Conservation (phyloP, 1,140 invertebrate genomes). For the Nixonia krombeini region DNA sequence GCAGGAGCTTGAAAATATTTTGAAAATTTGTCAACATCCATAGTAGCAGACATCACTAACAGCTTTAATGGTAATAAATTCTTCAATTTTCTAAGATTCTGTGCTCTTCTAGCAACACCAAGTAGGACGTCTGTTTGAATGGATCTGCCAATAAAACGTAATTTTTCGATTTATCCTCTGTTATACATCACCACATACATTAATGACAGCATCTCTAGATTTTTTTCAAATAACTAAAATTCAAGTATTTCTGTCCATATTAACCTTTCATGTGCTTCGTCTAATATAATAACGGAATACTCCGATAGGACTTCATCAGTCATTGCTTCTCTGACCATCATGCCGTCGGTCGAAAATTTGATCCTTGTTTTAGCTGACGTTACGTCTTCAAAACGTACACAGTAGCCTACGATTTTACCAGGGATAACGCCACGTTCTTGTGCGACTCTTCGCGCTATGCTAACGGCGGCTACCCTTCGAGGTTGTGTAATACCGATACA, state of each 20-base stretch:
- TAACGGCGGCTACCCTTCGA: conserved; percentile 92
- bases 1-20: conserved; percentile 91
- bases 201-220: no score
- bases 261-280: conserved; percentile 93
- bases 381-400: conserved; percentile 93
- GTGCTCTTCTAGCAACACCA: conserved; percentile 85
- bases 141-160: conserved; percentile 73
- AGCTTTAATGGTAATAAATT: conserved; percentile 79
- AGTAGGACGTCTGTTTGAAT: conserved; percentile 95
- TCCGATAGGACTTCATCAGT: conserved; percentile 78
- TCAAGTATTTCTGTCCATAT: no score
- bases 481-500: conserved; percentile 90
- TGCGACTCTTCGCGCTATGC: conserved; percentile 89
- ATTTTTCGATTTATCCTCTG: no score
- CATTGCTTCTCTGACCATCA: conserved; percentile 92
- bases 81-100: conserved; percentile 78
- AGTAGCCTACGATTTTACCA: conserved; percentile 89
- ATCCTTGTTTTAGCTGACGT: conserved; percentile 84
- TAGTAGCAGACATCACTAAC: conserved; percentile 94
- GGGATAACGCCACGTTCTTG: conserved; percentile 77
- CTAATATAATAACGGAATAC: conserved; percentile 92
- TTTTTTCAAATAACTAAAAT: no score
- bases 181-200: no score
- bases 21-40: conserved; percentile 94
- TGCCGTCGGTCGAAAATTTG: conserved; percentile 95